Conservation (phyloP, 2,113 vertebrate species). For the Corapipo altera region DNA sequence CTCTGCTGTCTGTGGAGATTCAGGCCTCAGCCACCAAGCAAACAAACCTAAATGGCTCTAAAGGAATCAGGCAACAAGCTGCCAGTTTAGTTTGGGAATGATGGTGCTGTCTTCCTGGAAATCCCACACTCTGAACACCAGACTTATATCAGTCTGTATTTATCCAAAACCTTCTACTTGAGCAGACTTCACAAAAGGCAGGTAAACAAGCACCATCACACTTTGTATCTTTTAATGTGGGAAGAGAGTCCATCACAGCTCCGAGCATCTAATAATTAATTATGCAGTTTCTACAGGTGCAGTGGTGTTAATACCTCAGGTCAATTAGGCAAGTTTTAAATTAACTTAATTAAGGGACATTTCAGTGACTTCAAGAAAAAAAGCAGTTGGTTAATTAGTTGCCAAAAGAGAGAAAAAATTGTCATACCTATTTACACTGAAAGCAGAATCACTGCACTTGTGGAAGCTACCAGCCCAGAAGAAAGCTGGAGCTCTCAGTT, state of each 20-base stretch:
- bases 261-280: neutral
- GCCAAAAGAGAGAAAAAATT: neutral
- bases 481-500: neutral
- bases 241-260: neutral
- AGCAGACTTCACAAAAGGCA: neutral
- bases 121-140: neutral
- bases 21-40: rapidly evolving
- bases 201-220: neutral
- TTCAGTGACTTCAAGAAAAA: neutral
- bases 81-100: neutral
- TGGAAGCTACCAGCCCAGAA: neutral
- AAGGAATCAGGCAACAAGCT: neutral
- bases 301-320: neutral
- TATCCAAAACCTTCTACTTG: neutral
- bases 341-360: neutral
- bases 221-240: neutral
- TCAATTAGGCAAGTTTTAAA: neutral
- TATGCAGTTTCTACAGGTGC: neutral
- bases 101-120: neutral
- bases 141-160: neutral
- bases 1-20: neutral
- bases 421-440: neutral
- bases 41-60: neutral
- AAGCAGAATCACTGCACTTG: neutral
- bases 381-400: neutral